Base-by-base conservation (phyloP, 2,888 invertebrate genomes). In the Hydrotaea diabolus region DNA sequence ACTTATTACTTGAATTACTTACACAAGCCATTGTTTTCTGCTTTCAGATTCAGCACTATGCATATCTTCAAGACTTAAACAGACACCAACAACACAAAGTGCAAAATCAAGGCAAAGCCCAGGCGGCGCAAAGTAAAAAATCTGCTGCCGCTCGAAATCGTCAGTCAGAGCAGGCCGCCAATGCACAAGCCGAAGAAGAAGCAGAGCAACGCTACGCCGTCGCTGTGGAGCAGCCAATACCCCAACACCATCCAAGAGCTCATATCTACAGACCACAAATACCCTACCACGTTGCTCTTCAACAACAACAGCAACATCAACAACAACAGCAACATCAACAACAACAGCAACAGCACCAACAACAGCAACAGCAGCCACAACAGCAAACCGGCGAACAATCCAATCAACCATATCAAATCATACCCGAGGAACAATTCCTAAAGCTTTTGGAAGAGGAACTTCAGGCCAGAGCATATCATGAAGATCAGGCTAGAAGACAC, bases 381-480 rank as follows among this genome's bases (percentile, higher is more conserved):
- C 87, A 87, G 11, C 86, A 84, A 49, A 78, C 77, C 36, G 80
- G 82, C 36, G 86, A 85, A 17, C 76, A 77, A 0, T 4, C 13
- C 26, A 31, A 62, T 31, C 87, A 81, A 26, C 90, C 88, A 13
- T 91, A 90, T 80, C 91, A 91, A 82, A 87, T 91, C n/a, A 89
- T 91, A 85, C 91, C 91, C 15, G 92, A 92, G 80, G 92, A 92
- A 31, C 91, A 92, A 71, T 90, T 92, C 39, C 85, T 92, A 0
- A 92, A 90, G 75, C 87, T 92, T 15, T 87, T 92, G 21, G 91
- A 92, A 82, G 90, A 91, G 55, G 92, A 92, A 80, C 80, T 92
- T 11, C 91, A 91, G 80, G 90, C 89, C 0, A 88, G 91, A 69
- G 91, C 91, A 39, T 89, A 89, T 55, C 90, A 91, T 49, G 91